phyloP scores from a whole-genome alignment of 2,888 invertebrate genomes.

The Abrostola triplasia region DNA sequence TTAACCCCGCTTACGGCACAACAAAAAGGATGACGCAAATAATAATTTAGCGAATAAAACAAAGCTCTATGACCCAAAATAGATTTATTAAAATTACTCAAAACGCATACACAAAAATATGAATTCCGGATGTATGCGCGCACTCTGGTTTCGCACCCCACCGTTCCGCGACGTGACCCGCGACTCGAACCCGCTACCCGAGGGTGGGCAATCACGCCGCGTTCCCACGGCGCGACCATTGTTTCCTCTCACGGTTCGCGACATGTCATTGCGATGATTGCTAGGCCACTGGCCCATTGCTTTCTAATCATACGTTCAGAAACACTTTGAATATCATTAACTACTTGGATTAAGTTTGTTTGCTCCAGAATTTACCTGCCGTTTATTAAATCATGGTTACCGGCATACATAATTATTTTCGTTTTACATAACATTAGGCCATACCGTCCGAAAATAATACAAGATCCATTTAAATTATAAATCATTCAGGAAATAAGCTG shows the following conservation, averaged over 20 bases:
- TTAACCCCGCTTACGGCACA: not conserved
- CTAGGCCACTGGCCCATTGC: slow-evolving; percentile 61
- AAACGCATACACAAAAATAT: slow-evolving; percentile 64
- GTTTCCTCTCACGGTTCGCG: slow-evolving; percentile 84
- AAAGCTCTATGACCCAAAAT: slow-evolving; percentile 35
- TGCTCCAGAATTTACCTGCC: slow-evolving; percentile 8
- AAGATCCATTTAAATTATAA: slow-evolving; percentile 18
- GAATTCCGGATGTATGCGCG: slow-evolving; percentile 77
- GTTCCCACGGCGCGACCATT: slow-evolving; percentile 81
- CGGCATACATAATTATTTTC: not conserved
- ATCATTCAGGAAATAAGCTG: slow-evolving; percentile 44
- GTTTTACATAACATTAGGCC: not conserved
- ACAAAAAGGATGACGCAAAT: slow-evolving; percentile 3
- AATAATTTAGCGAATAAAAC: slow-evolving; percentile 28
- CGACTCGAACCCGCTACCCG: slow-evolving; percentile 75
- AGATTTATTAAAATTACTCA: slow-evolving; percentile 50
- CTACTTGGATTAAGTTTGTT: slow-evolving; percentile 23
- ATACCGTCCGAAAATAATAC: not conserved
- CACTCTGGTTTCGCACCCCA: slow-evolving; percentile 81
- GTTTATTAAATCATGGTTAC: not conserved
- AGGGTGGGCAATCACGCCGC: slow-evolving; percentile 78
- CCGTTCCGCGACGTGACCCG: slow-evolving; percentile 75
- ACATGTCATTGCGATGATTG: slow-evolving; percentile 84
- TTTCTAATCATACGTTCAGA: slow-evolving; percentile 75
- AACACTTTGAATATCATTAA: slow-evolving; percentile 45